A percentile compares a stretch with the other conserved stretches of the same genome.
Evolutionary conservation across 2,113 vertebrate species (phyloP).

Genomic region (Syngnathus floridae): DNA sequence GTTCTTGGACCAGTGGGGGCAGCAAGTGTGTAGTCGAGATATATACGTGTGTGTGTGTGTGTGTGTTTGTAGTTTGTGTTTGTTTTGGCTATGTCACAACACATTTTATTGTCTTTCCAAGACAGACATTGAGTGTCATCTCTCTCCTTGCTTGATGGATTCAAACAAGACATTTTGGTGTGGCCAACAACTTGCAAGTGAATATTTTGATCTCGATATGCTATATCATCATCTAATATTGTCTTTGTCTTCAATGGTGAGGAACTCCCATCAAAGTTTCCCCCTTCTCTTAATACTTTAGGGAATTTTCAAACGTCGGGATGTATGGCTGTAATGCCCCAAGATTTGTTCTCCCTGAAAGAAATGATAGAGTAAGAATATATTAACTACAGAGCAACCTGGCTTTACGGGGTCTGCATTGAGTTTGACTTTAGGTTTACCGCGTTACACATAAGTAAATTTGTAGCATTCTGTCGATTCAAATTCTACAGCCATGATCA

Average conservation of each 20-base stretch:
- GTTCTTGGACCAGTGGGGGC: slow-evolving; percentile 36
- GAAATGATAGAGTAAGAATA: slow-evolving; percentile 99
- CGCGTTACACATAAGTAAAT: slow-evolving; percentile 63
- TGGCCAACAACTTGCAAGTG: slow-evolving; percentile 72
- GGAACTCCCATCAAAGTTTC: slow-evolving; percentile 99
- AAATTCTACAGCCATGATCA: slow-evolving; percentile 81
- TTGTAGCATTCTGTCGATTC: slow-evolving; percentile 79
- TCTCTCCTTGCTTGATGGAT: slow-evolving; percentile 53
- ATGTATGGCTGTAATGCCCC: slow-evolving; percentile 99
- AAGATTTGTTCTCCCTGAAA: slow-evolving; percentile 99
- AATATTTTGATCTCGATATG: slow-evolving; percentile 72
- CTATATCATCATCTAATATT: slow-evolving; percentile 96
- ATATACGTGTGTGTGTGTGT: slow-evolving; percentile 33
- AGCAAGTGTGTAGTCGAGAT: slow-evolving; percentile 25
- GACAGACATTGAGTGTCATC: slow-evolving; percentile 60
- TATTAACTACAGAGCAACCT: slow-evolving; percentile 99
- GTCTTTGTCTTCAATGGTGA: slow-evolving; percentile 99
- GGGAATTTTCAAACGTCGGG: slow-evolving; percentile 99
- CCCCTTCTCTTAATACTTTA: slow-evolving; percentile 99
- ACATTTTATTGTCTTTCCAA: slow-evolving; percentile 55
- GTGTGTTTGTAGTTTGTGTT: slow-evolving; percentile 48
- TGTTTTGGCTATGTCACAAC: slow-evolving; percentile 62
- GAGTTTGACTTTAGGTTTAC: slow-evolving; percentile 72
- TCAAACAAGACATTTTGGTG: slow-evolving; percentile 74
- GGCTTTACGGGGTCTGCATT: slow-evolving; percentile 94